phyloP scores from a whole-genome alignment of 2,113 vertebrate genomes.

The Glareola pratincola region DNA sequence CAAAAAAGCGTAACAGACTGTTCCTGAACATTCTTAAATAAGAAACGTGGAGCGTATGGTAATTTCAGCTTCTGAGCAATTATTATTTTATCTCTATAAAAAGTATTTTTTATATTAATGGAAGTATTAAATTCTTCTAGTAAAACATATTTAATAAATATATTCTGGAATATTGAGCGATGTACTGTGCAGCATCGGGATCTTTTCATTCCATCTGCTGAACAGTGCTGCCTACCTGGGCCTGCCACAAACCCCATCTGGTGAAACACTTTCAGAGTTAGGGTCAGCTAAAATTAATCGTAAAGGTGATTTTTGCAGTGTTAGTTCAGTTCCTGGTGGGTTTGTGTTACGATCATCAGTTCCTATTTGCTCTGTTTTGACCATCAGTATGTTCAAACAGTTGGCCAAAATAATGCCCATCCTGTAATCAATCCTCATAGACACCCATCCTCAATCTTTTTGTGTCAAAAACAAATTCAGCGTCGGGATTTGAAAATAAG shows the following conservation, averaged over 20 bases:
- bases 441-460: not conserved
- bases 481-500: not conserved
- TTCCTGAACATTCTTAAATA: not conserved
- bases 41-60: not conserved
- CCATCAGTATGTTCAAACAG: not conserved
- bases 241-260: not conserved
- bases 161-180: rapidly evolving
- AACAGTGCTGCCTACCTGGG: not conserved
- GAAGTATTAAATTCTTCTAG: not conserved
- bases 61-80: not conserved
- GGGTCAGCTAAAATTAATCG: not conserved
- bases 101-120: not conserved
- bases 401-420: not conserved
- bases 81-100: not conserved
- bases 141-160: not conserved
- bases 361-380: not conserved
- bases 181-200: not conserved
- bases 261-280: not conserved
- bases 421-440: not conserved
- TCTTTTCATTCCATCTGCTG: not conserved
- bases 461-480: not conserved
- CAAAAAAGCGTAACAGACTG: not conserved
- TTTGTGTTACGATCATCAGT: not conserved
- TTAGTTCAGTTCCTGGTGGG: not conserved
- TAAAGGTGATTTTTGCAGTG: not conserved